phyloP scores from a whole-genome alignment of 30 jellyfish, hydroid and myxozoan species.

The Chrysaora quinquecirrha region DNA sequence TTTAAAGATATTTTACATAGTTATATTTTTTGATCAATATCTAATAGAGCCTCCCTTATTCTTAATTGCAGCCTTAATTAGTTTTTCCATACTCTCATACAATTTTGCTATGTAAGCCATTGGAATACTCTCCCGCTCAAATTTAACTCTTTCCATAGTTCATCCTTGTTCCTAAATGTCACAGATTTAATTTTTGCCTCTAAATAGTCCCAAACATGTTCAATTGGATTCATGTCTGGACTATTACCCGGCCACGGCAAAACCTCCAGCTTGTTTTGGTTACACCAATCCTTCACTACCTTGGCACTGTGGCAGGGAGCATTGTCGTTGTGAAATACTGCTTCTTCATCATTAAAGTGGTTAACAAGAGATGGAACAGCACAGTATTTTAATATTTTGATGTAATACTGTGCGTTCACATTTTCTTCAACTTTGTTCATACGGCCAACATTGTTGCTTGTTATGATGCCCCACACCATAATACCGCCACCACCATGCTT shows the following conservation, averaged over 20 bases:
- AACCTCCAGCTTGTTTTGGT: background rate
- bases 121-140: constrained; percentile 22
- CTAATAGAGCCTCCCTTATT: constrained; percentile 14
- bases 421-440: constrained; percentile 10
- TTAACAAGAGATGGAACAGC: constrained; percentile 25
- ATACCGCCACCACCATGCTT: constrained; percentile 70
- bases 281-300: constrained; percentile 6
- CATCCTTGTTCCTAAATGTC: background rate
- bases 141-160: constrained; percentile 12
- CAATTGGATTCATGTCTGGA: constrained; percentile 62
- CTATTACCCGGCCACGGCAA: constrained; percentile 50
- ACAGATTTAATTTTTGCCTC: constrained; percentile 1
- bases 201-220: constrained; percentile 38
- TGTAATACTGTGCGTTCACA: constrained; percentile 21
- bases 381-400: constrained; percentile 20
- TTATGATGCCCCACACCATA: constrained; percentile 34
- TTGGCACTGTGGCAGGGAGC: constrained; percentile 68
- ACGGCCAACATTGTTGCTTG: constrained; percentile 21
- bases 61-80: background rate
- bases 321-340: constrained; percentile 53
- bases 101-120: constrained; percentile 9
- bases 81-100: constrained; percentile 5
- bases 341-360: background rate
- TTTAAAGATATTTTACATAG: background rate
- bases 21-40: background rate